These are phyloP conservation scores for Eudasyphora cyanicolor DNA, from an alignment of 2,888 invertebrate species.

Conservation along the genomic window DNA sequence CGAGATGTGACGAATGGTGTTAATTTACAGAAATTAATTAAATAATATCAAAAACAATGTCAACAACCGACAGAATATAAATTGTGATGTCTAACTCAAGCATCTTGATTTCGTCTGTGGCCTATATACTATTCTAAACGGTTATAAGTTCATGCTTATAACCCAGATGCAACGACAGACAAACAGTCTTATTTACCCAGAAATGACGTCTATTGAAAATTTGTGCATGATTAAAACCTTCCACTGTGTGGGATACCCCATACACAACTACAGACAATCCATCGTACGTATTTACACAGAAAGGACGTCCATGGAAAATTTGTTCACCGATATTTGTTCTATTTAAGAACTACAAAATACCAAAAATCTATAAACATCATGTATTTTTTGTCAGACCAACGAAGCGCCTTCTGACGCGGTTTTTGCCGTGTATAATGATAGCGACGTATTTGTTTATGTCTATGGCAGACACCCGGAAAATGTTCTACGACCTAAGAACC, in stretches of 20 bases:
- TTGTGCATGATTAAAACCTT: too few species aligned
- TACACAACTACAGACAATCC: neutral
- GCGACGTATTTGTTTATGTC: conserved; percentile 25
- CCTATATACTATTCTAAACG: too few species aligned
- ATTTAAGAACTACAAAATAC: neutral
- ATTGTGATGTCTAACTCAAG: too few species aligned
- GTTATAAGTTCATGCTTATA: too few species aligned
- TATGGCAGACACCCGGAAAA: conserved; percentile 46
- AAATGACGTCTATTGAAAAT: too few species aligned
- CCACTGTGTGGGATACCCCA: neutral
- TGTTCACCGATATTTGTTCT: conserved; percentile 41
- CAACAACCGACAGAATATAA: too few species aligned
- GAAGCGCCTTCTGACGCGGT: conserved; percentile 33
- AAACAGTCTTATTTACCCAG: too few species aligned
- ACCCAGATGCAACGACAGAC: too few species aligned
- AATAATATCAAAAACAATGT: too few species aligned
- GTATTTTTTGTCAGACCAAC: conserved; percentile 1
- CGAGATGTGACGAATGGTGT: too few species aligned
- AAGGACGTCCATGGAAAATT: conserved; percentile 44
- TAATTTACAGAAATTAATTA: too few species aligned
- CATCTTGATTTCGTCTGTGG: too few species aligned
- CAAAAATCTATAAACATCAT: conserved; percentile 35
- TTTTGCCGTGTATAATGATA: conserved; percentile 21
- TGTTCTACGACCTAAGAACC: neutral
- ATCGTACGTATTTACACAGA: neutral